phyloP scores from a whole-genome alignment of 1,140 invertebrate genomes.

The Pomacea maculata region DNA sequence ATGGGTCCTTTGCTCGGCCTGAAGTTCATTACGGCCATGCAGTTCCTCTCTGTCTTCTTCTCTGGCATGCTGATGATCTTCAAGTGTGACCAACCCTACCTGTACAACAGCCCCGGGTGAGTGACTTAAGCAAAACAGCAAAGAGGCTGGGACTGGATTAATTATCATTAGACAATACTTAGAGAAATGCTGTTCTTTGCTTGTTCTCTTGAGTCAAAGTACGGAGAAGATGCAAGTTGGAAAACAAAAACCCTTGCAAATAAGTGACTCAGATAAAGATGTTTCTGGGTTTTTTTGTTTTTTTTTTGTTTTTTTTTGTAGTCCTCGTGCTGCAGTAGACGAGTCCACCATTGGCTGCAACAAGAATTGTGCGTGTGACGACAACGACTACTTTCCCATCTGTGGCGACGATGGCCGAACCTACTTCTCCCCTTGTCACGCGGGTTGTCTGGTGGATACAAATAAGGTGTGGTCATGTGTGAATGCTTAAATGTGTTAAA shows the following conservation, averaged over 20 bases:
- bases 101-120: constrained; percentile 40
- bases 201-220: too few relatives aligned
- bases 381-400: constrained; percentile 35
- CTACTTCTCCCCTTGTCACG: constrained; percentile 47
- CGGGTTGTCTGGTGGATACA: constrained; percentile 28
- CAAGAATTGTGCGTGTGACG: constrained; percentile 29
- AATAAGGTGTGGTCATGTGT: constrained; percentile 1
- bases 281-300: too few relatives aligned
- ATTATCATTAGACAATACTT: too few relatives aligned
- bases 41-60: constrained; percentile 18
- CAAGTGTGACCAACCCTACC: constrained; percentile 44
- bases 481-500: background rate
- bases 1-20: constrained; percentile 36
- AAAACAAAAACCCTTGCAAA: too few relatives aligned
- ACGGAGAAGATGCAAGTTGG: too few relatives aligned
- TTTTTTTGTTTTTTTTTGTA: background rate
- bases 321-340: background rate
- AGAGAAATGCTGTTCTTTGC: too few relatives aligned
- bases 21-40: constrained; percentile 26
- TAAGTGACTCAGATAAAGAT: too few relatives aligned
- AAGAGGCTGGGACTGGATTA: too few relatives aligned
- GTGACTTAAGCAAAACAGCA: background rate
- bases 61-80: constrained; percentile 24
- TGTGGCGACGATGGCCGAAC: constrained; percentile 35
- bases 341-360: background rate